Evolutionary conservation across 2,113 vertebrate species (phyloP), one percentile per base, ranked within the genome.

Genomic region (Pteruthius melanotis): DNA sequence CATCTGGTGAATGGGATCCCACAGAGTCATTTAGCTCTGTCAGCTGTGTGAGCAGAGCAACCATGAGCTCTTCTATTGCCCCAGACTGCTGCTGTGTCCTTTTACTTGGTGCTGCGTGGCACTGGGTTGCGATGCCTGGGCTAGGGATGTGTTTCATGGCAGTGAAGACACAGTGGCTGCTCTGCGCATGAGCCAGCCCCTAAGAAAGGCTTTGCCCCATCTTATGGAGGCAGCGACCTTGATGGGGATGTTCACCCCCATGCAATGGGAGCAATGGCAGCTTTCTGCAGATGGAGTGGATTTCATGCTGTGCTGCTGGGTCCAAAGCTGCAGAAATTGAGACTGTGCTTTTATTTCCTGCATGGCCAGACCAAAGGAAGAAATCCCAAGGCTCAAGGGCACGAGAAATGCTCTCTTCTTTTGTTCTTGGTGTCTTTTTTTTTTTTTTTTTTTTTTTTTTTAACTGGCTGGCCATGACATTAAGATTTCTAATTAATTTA

Each of bases 401-500:
- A 96, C 1, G 13, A 68, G 35, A 81, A 90, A 39, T 3, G 0
- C 52, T 89, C 24, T 63, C 65, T 95, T 79, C 76, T 90, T 81
- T 92, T 97, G 49, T 88, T 95, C 87, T 95, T 0, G 0, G 6
- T 83, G 31, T 37, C 53, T n/a, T 83, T 60, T 82, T 79, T 69
- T 61, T 37, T 68, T n/a, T 35, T 83, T 35, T 45, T 39, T 40
- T 59, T 88, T 85, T n/a, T n/a, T n/a, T n/a, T n/a, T 89, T 82
- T 4, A 37, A 88, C 93, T 20, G 13, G 33, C 91, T 97, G 94
- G 59, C 49, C 72, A 61, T 94, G 93, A 82, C 79, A 95, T 94
- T 97, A 94, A 53, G 94, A 95, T 98, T 97, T 97, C 92, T 96
- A 97, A 98, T 97, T 97, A 96, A 97, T 96, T 97, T 96, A 76